A percentile compares a stretch with the other conserved stretches of the same genome.
phyloP scores from a whole-genome alignment of 35 echinoderm and acorn worm genomes.

The Stichopus chloronotus region DNA sequence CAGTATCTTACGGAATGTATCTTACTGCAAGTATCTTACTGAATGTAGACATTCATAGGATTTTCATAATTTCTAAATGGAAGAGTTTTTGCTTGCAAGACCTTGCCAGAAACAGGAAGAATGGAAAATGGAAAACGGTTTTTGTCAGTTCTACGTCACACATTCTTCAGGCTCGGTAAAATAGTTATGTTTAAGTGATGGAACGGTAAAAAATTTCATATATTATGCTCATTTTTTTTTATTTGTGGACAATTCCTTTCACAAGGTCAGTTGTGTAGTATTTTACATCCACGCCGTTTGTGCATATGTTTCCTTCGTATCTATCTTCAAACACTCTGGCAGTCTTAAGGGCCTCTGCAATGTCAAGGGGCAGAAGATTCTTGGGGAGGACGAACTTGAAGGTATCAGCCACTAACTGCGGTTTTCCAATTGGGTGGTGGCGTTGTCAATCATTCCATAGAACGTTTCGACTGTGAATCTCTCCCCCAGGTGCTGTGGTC shows the following conservation, averaged over 20 bases:
- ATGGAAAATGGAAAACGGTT: no score
- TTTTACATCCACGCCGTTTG: slow-evolving; percentile 3
- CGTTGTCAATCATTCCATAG: not conserved
- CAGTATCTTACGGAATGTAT: no score
- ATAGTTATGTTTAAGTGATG: no score
- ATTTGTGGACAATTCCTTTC: not conserved
- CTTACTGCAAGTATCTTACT: no score
- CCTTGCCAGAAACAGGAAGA: no score
- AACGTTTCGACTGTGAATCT: not conserved
- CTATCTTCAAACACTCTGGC: slow-evolving; percentile 15
- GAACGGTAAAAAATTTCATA: no score
- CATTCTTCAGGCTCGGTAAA: no score
- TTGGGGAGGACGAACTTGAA: not conserved
- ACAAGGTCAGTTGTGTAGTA: not conserved
- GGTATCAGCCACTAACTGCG: slow-evolving; percentile 4
- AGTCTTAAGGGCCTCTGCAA: not conserved
- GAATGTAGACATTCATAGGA: no score
- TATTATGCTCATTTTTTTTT: not conserved
- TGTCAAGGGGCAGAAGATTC: slow-evolving; percentile 9
- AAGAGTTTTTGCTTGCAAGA: no score
- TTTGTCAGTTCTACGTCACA: no score
- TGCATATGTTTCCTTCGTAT: slow-evolving; percentile 26
- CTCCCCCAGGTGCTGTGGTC: not conserved
- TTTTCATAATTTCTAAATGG: no score
- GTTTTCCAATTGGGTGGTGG: not conserved